Percentiles rank a stretch among this genome's conserved stretches.
phyloP scores from a whole-genome alignment of 1,140 invertebrate species.

The Lasioglossum albipes region DNA sequence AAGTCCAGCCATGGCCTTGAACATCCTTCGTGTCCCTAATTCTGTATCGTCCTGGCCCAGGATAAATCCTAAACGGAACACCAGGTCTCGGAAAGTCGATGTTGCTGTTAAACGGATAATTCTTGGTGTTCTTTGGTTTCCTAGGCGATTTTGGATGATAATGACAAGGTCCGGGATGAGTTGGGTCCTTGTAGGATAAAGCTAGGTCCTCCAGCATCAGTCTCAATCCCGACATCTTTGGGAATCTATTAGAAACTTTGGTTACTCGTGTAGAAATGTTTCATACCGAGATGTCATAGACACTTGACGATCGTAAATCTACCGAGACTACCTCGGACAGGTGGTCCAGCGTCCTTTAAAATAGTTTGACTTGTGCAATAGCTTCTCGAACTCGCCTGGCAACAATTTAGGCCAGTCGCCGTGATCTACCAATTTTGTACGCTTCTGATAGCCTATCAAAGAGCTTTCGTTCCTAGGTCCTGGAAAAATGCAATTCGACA shows the following conservation, averaged over 20 bases:
- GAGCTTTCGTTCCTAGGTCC: constrained; percentile 57
- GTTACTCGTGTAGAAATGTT: not conserved
- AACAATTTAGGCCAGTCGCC: constrained; percentile 49
- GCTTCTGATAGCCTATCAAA: constrained; percentile 32
- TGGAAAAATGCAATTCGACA: constrained; percentile 14
- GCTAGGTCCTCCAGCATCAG: constrained; percentile 40
- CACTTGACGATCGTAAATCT: constrained; percentile 11
- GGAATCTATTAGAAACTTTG: constrained; percentile 34
- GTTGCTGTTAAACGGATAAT: constrained; percentile 54
- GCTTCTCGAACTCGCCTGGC: constrained; percentile 51
- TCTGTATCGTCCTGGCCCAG: constrained; percentile 49
- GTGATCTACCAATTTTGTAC: not conserved
- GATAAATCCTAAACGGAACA: constrained; percentile 10
- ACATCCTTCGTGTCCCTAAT: not conserved
- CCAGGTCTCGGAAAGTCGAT: constrained; percentile 11
- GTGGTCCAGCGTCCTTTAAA: constrained; percentile 56
- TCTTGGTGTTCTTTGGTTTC: constrained; percentile 35
- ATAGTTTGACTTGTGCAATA: constrained; percentile 52
- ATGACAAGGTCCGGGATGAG: constrained; percentile 50
- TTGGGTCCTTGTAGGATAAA: constrained; percentile 55
- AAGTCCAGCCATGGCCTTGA: constrained; percentile 51
- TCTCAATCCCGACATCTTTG: constrained; percentile 42
- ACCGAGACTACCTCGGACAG: constrained; percentile 51
- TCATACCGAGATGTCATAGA: not conserved
- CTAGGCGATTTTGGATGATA: constrained; percentile 22